A percentile compares a stretch with the other conserved stretches of the same genome.
Evolutionary conservation across 2,888 invertebrate species (phyloP).

Genomic region (Tipula lateralis): DNA sequence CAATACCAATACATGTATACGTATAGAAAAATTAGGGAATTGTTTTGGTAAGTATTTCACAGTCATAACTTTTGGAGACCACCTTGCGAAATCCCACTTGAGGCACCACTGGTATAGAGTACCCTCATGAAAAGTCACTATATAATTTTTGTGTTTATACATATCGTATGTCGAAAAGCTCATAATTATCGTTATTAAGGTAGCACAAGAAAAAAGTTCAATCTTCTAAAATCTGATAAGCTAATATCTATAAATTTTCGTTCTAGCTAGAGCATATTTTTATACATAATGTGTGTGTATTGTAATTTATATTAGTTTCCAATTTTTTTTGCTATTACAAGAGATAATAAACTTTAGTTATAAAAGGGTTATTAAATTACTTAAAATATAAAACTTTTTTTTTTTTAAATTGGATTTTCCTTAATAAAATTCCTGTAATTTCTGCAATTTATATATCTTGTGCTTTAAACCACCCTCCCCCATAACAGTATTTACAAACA

Average conservation of each 20-base stretch:
- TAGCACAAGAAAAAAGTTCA: background rate
- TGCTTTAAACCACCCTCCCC: background rate
- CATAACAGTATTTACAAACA: background rate
- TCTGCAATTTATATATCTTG: background rate
- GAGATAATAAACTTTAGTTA: background rate
- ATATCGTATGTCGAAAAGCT: background rate
- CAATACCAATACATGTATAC: too few relatives aligned
- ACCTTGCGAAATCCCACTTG: too few relatives aligned
- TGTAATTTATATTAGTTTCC: background rate
- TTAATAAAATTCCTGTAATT: background rate
- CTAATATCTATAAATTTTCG: background rate
- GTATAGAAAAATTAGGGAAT: too few relatives aligned
- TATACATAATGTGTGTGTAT: background rate
- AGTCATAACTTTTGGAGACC: too few relatives aligned
- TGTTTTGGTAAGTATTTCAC: too few relatives aligned
- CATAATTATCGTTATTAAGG: background rate
- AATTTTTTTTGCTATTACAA: background rate
- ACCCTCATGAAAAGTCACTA: too few relatives aligned
- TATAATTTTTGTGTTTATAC: too few relatives aligned
- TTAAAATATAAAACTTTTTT: background rate
- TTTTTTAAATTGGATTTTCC: background rate
- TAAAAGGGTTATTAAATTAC: conserved; percentile 15
- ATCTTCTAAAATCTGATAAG: background rate
- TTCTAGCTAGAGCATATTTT: background rate
- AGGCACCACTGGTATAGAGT: too few relatives aligned